Evolutionary conservation across 1,140 invertebrate genomes (phyloP), one percentile per base, ranked within the genome.

Genomic region (Capitella teleta): DNA sequence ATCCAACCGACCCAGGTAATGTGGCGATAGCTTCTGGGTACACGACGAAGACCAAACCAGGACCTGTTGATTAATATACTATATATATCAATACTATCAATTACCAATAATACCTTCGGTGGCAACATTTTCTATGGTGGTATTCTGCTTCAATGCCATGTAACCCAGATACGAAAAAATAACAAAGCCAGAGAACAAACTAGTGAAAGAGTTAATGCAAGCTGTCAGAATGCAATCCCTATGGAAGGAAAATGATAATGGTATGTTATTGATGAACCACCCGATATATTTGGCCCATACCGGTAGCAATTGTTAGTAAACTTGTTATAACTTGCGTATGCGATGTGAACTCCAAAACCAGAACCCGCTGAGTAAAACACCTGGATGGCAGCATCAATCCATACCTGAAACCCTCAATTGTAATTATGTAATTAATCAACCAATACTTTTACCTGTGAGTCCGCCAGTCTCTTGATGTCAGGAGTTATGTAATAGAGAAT

Each of bases 271-370:
- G 8, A 24, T 14, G 2, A 10, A 40, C 8, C 12, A n/a, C 2
- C 10, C 2, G 14, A 1, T n/a, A 34, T 16, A 1, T 12, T 12
- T 12, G 32, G 10, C 16, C 18, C 23, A 25, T 79, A 95, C 92
- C 90, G 89, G 73, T 95, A 95, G 49, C 94, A 90, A 67, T 98
- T 98, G 69, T 96, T 97, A 66, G 95, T 86, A 59, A 94, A 94
- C 72, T 94, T 90, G 68, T 96, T 97, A 67, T 97, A 98, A 18
- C 89, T 94, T 8, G 92, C 88, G 66, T 93, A 96, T 14, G 93
- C 93, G 52, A 97, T 73, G 0, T 98, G 78, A 10, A 95, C 91
- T 16, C 93, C 94, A 69, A 97, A 97, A 26, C 93, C 93, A 3
- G 92, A 92, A 25, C 94, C 93, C 25, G 98, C 71, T 0, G 93